A percentile compares a stretch with the other conserved stretches of the same genome.
Evolutionary conservation across 2,888 invertebrate genomes (phyloP).

Genomic region (Reticulitermes lucifugus): DNA sequence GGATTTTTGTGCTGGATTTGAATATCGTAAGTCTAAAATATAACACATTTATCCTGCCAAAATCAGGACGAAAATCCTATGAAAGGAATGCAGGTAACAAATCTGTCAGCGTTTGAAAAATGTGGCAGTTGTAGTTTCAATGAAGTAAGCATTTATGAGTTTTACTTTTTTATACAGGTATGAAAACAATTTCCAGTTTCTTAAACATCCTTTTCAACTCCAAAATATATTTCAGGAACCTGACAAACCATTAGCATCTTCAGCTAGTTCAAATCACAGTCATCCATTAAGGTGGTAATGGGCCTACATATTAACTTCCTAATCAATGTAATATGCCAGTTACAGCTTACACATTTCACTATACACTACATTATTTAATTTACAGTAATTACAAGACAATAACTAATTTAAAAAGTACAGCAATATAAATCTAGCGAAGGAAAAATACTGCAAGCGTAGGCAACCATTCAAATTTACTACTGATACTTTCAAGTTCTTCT

Average conservation of each 20-base stretch:
- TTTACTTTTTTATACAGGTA: too few relatives aligned
- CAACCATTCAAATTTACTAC: neutral
- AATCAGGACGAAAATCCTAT: too few relatives aligned
- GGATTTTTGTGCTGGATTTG: too few relatives aligned
- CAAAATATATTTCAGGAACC: neutral
- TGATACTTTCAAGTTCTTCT: neutral
- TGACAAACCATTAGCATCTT: neutral
- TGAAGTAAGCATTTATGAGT: too few relatives aligned
- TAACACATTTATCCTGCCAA: too few relatives aligned
- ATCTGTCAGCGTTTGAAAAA: too few relatives aligned
- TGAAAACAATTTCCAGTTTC: too few relatives aligned
- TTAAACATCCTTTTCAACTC: too few relatives aligned
- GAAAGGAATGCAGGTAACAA: too few relatives aligned
- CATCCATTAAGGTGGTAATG: neutral
- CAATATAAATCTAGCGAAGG: neutral
- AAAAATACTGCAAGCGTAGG: slow-evolving; percentile 2
- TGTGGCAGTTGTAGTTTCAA: too few relatives aligned
- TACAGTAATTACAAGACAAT: slow-evolving; percentile 1
- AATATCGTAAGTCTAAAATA: too few relatives aligned
- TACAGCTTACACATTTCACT: neutral
- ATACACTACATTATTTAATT: neutral
- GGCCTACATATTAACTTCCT: neutral
- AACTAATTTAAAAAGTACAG: slow-evolving; percentile 6
- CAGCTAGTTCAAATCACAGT: neutral
- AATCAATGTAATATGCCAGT: neutral